Evolutionary conservation across 1,140 invertebrate species (phyloP).

Genomic region (Drosophila seguyi): DNA sequence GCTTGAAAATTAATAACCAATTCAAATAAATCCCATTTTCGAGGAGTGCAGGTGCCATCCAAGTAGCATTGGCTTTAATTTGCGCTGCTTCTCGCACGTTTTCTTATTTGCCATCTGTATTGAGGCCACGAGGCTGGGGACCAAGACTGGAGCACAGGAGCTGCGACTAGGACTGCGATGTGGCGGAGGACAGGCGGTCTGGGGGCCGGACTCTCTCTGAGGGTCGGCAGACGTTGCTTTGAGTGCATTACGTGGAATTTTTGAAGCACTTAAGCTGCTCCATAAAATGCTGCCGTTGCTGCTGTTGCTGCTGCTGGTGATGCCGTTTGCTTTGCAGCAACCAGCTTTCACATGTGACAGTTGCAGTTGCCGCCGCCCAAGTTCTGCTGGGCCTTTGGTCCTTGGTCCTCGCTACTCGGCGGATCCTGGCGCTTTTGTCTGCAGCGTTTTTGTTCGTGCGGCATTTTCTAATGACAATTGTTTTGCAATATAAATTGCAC

Average conservation of each 20-base stretch:
- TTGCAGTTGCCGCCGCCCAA: constrained; percentile 69
- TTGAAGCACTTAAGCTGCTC: constrained; percentile 82
- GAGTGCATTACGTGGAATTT: constrained; percentile 84
- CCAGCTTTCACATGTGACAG: constrained; percentile 77
- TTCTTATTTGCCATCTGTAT: constrained; percentile 79
- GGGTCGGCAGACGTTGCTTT: constrained; percentile 74
- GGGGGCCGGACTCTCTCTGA: constrained; percentile 16
- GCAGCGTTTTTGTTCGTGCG: constrained; percentile 81
- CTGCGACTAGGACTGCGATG: neutral
- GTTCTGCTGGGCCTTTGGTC: constrained; percentile 25
- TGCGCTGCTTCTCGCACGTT: constrained; percentile 75
- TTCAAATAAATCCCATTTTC: neutral
- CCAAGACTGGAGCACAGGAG: constrained; percentile 4
- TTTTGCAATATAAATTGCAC: constrained; percentile 85
- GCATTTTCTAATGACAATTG: constrained; percentile 85
- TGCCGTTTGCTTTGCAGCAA: constrained; percentile 39
- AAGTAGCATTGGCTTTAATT: constrained; percentile 69
- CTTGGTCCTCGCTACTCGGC: constrained; percentile 10
- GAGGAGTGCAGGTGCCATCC: constrained; percentile 10
- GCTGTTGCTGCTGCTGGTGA: constrained; percentile 24
- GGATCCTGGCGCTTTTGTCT: constrained; percentile 68
- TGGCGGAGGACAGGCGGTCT: constrained; percentile 5
- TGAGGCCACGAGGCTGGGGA: constrained; percentile 18
- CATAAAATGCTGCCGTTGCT: constrained; percentile 77
- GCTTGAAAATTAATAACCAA: too few relatives aligned